Percentiles rank a stretch among this genome's conserved stretches.
Conservation (phyloP, 2,888 invertebrate species). For the Dryobota labecula region DNA sequence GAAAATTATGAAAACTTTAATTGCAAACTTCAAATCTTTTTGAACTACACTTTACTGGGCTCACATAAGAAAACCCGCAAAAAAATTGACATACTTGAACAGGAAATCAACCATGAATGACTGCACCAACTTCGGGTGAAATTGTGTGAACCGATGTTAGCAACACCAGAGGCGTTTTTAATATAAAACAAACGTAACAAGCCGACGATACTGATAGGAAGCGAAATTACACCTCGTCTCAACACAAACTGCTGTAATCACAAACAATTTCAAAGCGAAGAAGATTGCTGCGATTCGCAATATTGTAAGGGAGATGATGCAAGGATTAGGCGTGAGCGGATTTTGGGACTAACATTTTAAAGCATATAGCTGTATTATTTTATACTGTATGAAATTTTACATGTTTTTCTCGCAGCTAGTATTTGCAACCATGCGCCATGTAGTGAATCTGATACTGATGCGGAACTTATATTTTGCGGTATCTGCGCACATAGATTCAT, state of each 20-base stretch:
- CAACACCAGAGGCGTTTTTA: constrained; percentile 68
- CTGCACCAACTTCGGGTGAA: constrained; percentile 46
- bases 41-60: constrained; percentile 28
- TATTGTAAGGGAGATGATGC: constrained; percentile 67
- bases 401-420: background rate
- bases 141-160: constrained; percentile 63
- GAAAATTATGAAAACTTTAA: constrained; percentile 10
- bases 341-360: constrained; percentile 3
- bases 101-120: constrained; percentile 43
- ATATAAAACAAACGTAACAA: constrained; percentile 73
- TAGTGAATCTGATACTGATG: background rate
- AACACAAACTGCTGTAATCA: constrained; percentile 81
- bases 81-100: constrained; percentile 47
- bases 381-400: background rate
- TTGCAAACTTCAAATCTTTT: constrained; percentile 13
- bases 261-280: constrained; percentile 83
- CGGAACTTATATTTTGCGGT: background rate
- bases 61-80: constrained; percentile 26
- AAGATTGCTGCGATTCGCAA: constrained; percentile 82
- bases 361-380: background rate
- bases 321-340: constrained; percentile 45
- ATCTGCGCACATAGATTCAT: background rate
- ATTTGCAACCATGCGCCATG: background rate
- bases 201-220: constrained; percentile 73
- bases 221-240: constrained; percentile 80